phyloP scores from a whole-genome alignment of 2,113 vertebrate species.

The Xenus cinereus region DNA sequence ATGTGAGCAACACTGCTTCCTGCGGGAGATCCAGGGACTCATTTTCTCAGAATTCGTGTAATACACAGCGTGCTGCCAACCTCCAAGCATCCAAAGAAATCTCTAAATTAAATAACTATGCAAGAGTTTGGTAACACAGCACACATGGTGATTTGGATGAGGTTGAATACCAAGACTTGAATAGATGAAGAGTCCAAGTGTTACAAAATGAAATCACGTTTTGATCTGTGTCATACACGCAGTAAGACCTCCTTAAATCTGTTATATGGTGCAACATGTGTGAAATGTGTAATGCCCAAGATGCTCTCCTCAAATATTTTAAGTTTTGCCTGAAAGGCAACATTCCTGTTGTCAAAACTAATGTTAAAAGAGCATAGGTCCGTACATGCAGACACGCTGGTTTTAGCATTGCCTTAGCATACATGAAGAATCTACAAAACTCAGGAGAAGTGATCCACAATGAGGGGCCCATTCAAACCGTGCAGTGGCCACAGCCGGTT shows the following conservation, averaged over 20 bases:
- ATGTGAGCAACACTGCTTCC: neutral
- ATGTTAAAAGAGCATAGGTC: neutral
- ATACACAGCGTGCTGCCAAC: neutral
- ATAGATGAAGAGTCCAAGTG: neutral
- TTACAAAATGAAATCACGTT: neutral
- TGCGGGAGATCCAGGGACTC: neutral
- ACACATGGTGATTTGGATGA: neutral
- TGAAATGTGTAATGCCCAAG: accelerated
- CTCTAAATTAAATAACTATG: neutral
- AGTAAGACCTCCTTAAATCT: neutral
- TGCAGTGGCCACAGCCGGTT: neutral
- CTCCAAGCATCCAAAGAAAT: neutral
- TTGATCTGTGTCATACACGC: neutral
- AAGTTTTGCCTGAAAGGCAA: neutral
- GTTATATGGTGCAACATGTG: accelerated
- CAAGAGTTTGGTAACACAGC: neutral
- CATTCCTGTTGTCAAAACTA: neutral
- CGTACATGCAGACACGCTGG: neutral
- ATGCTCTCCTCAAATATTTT: neutral
- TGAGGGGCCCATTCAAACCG: neutral
- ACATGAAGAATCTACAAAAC: neutral
- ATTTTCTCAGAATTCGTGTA: neutral
- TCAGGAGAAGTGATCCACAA: neutral
- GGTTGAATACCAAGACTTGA: neutral
- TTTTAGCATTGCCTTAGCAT: neutral